phyloP scores from a whole-genome alignment of 2,797 vertebrate species.

The Uromys caudimaculatus region DNA sequence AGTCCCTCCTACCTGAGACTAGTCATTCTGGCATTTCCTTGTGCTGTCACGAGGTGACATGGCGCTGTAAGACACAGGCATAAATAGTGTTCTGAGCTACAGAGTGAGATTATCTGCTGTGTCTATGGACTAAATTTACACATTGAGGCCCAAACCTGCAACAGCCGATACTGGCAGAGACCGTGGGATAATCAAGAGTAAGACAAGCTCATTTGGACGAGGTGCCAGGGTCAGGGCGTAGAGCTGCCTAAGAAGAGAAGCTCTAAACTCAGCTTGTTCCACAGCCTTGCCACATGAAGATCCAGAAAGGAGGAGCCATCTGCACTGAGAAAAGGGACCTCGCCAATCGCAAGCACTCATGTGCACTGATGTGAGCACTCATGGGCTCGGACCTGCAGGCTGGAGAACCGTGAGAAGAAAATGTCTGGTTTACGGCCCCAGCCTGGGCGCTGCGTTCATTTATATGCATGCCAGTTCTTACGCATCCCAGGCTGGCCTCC shows the following conservation, averaged over 20 bases:
- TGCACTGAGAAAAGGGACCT: background rate
- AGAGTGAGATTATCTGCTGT: background rate
- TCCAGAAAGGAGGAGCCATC: background rate
- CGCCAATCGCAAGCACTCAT: rapidly evolving
- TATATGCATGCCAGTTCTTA: background rate
- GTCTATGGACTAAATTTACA: background rate
- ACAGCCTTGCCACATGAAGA: background rate
- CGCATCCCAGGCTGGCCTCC: background rate
- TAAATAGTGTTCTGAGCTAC: background rate
- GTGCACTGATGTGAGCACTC: background rate
- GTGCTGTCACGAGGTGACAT: background rate
- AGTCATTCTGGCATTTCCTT: background rate
- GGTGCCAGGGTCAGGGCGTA: no score
- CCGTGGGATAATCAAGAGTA: background rate
- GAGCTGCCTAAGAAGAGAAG: background rate
- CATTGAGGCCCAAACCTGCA: background rate
- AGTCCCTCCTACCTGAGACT: background rate
- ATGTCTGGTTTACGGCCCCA: background rate
- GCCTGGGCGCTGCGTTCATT: background rate
- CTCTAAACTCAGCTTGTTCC: background rate
- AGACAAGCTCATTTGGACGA: background rate
- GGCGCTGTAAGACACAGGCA: background rate
- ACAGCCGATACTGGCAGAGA: background rate
- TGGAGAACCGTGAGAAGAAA: background rate
- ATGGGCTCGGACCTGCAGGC: background rate